Conservation (phyloP, 2,888 invertebrate species). For the Drosophila koepferae region DNA sequence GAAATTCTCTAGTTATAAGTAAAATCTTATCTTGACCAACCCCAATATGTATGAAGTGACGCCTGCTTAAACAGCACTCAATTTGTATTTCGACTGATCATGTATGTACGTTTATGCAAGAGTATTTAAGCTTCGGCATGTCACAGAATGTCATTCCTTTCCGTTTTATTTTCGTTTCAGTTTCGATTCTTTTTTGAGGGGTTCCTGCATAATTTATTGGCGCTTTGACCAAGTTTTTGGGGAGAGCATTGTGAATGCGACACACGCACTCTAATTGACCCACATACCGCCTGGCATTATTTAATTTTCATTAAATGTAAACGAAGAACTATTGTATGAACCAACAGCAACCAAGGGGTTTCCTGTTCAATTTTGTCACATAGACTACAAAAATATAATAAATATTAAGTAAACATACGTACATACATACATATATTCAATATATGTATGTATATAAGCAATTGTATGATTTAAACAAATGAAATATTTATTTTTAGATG, state of each 20-base stretch:
- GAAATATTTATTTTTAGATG: conserved; percentile 50
- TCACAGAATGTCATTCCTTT: background rate
- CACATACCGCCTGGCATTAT: conserved; percentile 57
- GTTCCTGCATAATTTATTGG: conserved; percentile 63
- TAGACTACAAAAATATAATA: background rate
- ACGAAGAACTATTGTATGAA: conserved; percentile 19
- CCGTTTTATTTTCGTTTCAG: background rate
- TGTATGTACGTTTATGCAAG: background rate
- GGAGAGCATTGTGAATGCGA: conserved; percentile 21
- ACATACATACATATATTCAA: background rate
- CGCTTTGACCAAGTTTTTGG: conserved; percentile 29
- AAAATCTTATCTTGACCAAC: conserved; percentile 3
- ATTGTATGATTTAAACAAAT: conserved; percentile 32
- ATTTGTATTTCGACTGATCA: background rate
- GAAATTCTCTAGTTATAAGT: background rate
- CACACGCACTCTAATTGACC: conserved; percentile 62
- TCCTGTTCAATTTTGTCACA: conserved; percentile 46
- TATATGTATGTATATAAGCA: conserved; percentile 12
- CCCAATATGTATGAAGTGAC: background rate
- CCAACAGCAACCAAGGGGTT: conserved; percentile 14
- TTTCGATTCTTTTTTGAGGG: conserved; percentile 3
- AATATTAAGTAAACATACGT: background rate
- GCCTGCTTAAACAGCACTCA: background rate
- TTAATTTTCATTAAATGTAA: conserved; percentile 57
- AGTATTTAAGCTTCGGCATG: conserved; percentile 1